These are phyloP conservation scores for Temnothorax rugatulus DNA, from an alignment of 2,888 invertebrate genomes.

Conservation along the genomic window DNA sequence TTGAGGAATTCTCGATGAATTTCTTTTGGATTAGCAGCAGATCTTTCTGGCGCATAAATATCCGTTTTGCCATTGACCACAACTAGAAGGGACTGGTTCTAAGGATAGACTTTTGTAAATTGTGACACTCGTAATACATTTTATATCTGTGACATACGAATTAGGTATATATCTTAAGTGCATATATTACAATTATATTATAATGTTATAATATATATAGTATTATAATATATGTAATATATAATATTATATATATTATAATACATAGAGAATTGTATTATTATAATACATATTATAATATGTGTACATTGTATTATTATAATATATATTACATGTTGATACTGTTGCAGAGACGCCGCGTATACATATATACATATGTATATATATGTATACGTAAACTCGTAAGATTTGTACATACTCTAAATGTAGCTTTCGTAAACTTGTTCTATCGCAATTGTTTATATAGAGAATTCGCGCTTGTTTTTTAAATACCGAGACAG, in stretches of 20 bases:
- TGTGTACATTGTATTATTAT: slow-evolving; percentile 63
- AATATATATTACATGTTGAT: slow-evolving; percentile 51
- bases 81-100: slow-evolving; percentile 65
- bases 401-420: slow-evolving; percentile 71
- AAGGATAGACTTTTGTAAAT: slow-evolving; percentile 63
- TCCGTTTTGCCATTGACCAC: slow-evolving; percentile 67
- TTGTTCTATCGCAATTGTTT: slow-evolving; percentile 40
- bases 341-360: neutral
- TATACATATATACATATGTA: slow-evolving; percentile 12
- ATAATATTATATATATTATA: slow-evolving; percentile 57
- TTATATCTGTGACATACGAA: slow-evolving; percentile 67
- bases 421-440: slow-evolving; percentile 59
- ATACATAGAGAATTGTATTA: slow-evolving; percentile 38
- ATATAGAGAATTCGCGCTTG: slow-evolving; percentile 50
- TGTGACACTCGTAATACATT: slow-evolving; percentile 60
- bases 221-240: neutral
- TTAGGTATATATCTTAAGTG: slow-evolving; percentile 12
- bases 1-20: neutral
- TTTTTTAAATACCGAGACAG: slow-evolving; percentile 25
- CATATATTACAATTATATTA: slow-evolving; percentile 59
- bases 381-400: slow-evolving; percentile 58
- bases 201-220: slow-evolving; percentile 57
- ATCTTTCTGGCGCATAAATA: neutral
- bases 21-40: neutral
- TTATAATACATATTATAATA: slow-evolving; percentile 63